These are phyloP conservation scores for Palythoa grandiflora DNA, from an alignment of 92 coral and sea anemone genomes.

Conservation along the genomic window DNA sequence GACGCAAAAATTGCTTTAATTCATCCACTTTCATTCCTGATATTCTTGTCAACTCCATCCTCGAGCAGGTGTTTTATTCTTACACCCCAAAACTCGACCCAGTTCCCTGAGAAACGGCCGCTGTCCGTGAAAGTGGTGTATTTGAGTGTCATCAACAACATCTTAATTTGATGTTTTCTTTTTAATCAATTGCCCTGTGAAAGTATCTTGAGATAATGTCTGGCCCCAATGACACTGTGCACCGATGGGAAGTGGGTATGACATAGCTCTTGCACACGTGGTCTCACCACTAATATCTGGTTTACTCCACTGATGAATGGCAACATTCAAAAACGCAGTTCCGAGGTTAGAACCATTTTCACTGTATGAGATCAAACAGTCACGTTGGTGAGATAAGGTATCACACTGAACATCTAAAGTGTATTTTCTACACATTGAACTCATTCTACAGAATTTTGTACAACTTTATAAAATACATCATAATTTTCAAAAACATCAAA, in stretches of 20 bases:
- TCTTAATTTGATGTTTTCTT: not conserved
- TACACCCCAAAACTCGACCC: too few relatives aligned
- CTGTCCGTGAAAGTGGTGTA: too few relatives aligned
- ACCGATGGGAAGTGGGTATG: not conserved
- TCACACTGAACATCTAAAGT: constrained; percentile 4
- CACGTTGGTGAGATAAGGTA: constrained; percentile 9
- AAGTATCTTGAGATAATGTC: not conserved
- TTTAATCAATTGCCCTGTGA: constrained; percentile 1
- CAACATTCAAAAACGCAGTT: constrained; percentile 13
- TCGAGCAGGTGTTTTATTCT: too few relatives aligned
- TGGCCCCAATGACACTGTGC: constrained; percentile 3
- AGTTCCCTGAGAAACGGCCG: too few relatives aligned
- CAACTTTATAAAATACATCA: not conserved
- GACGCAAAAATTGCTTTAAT: too few relatives aligned
- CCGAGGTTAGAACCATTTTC: not conserved
- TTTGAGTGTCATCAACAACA: not conserved
- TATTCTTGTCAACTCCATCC: too few relatives aligned
- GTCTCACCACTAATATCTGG: constrained; percentile 3
- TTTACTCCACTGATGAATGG: constrained; percentile 9
- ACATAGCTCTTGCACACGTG: constrained; percentile 7
- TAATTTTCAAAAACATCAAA: not conserved
- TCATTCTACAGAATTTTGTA: not conserved
- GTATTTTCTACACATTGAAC: constrained; percentile 7
- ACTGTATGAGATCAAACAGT: constrained; percentile 15
- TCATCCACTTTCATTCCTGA: too few relatives aligned